These are phyloP conservation scores for Hormaphis cornu DNA, from an alignment of 1,140 invertebrate genomes.

Conservation along the genomic window DNA sequence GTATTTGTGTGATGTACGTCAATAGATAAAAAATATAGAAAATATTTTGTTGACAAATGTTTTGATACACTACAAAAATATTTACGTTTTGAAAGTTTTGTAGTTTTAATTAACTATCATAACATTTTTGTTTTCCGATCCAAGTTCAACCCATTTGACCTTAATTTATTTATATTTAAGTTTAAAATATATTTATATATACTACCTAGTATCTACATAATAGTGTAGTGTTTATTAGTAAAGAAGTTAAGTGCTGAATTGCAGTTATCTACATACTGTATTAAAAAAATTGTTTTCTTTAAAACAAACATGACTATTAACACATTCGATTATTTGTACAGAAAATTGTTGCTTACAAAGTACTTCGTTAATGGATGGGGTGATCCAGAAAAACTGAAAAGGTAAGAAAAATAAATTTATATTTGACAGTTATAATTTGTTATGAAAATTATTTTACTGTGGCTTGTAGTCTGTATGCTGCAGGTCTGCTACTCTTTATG, in stretches of 20 bases:
- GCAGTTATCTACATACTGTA: too few relatives aligned
- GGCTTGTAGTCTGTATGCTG: neutral
- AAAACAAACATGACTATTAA: slow-evolving; percentile 42
- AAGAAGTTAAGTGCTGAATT: neutral
- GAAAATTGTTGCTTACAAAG: slow-evolving; percentile 78
- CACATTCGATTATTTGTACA: slow-evolving; percentile 77
- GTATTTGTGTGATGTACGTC: too few relatives aligned
- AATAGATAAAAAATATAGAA: too few relatives aligned
- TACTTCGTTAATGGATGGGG: slow-evolving; percentile 98
- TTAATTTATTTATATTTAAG: neutral
- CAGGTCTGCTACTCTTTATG: neutral
- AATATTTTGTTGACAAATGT: too few relatives aligned
- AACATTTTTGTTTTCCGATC: neutral
- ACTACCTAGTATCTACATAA: too few relatives aligned
- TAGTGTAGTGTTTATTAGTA: too few relatives aligned
- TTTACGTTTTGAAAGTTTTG: too few relatives aligned
- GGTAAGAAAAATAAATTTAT: slow-evolving; percentile 49
- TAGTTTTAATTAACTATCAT: too few relatives aligned
- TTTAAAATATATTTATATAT: neutral
- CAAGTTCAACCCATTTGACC: slow-evolving; percentile 9
- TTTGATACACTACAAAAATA: too few relatives aligned
- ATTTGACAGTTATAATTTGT: neutral
- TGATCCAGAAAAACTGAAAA: slow-evolving; percentile 77
- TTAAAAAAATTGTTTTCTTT: neutral
- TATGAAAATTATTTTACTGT: neutral